A percentile compares a stretch with the other conserved stretches of the same genome.
Conservation (phyloP, 2,888 invertebrate species). For the Caenorhabditis angaria region DNA sequence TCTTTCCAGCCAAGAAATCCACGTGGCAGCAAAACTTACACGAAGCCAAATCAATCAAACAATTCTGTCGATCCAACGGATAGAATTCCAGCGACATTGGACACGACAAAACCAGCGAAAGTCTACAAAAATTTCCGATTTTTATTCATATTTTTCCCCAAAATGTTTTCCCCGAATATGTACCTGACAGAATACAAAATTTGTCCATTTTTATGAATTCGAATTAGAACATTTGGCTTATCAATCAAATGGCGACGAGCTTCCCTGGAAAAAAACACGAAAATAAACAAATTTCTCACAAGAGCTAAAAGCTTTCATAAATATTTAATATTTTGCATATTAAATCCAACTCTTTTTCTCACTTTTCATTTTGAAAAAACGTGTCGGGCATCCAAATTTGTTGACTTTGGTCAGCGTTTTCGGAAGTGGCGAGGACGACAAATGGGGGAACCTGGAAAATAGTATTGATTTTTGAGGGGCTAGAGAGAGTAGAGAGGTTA, state of each 20-base stretch:
- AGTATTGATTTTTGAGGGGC: no score
- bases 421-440: conserved; percentile 69
- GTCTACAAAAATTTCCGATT: conserved; percentile 78
- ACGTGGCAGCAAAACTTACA: conserved; percentile 74
- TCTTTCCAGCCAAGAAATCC: no score
- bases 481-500: no score
- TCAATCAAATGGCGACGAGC: conserved; percentile 79
- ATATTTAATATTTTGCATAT: conserved; percentile 5
- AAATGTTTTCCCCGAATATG: not conserved
- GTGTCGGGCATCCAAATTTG: conserved; percentile 72
- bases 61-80: conserved; percentile 92
- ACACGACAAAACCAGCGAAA: conserved; percentile 92
- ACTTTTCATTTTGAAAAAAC: conserved; percentile 82
- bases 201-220: conserved; percentile 80
- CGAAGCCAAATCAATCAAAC: conserved; percentile 93
- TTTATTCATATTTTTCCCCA: not conserved
- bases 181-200: conserved; percentile 60
- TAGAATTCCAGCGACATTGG: conserved; percentile 97
- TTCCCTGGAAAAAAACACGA: conserved; percentile 75
- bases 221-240: conserved; percentile 84
- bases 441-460: conserved; percentile 60
- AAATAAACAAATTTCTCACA: not conserved
- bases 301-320: not conserved
- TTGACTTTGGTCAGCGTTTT: conserved; percentile 66
- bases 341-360: not conserved